Percentiles rank a stretch among this genome's conserved stretches.
These are phyloP conservation scores for Microctenopoma stevenorrisi DNA, from an alignment of 2,797 vertebrate species.

Conservation along the genomic window DNA sequence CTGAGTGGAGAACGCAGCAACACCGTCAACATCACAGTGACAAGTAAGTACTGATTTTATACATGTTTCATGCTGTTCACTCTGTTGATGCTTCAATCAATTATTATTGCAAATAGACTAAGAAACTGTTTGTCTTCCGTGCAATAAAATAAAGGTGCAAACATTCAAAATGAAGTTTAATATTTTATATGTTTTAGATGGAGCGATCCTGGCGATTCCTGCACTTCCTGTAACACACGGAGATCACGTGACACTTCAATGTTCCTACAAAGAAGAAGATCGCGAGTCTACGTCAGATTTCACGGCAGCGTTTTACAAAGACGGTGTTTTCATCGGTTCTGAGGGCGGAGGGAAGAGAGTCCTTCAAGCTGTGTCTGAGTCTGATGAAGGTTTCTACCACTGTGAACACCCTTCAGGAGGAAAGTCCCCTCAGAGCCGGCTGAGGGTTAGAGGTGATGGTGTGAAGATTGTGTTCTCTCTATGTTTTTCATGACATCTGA, in stretches of 20 bases:
- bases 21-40: neutral
- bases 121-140: too few relatives aligned
- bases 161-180: too few relatives aligned
- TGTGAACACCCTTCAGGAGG: conserved; percentile 4
- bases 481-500: too few relatives aligned
- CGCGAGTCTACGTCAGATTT: neutral
- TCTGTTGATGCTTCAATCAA: too few relatives aligned
- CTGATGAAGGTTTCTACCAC: conserved; percentile 19
- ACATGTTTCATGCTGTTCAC: too few relatives aligned
- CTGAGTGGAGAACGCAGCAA: neutral
- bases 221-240: neutral
- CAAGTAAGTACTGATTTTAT: neutral
- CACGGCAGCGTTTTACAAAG: neutral
- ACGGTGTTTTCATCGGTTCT: neutral
- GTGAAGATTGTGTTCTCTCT: too few relatives aligned
- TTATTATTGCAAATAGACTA: too few relatives aligned
- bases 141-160: too few relatives aligned
- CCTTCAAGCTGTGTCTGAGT: neutral
- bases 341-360: neutral
- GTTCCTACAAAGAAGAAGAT: neutral
- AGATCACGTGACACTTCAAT: neutral
- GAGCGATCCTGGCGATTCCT: conserved; percentile 10
- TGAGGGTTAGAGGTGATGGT: conserved; percentile 10
- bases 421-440: conserved; percentile 5
- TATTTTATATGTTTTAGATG: neutral